phyloP scores from a whole-genome alignment of 1,140 invertebrate genomes.

The Pinna nobilis region DNA sequence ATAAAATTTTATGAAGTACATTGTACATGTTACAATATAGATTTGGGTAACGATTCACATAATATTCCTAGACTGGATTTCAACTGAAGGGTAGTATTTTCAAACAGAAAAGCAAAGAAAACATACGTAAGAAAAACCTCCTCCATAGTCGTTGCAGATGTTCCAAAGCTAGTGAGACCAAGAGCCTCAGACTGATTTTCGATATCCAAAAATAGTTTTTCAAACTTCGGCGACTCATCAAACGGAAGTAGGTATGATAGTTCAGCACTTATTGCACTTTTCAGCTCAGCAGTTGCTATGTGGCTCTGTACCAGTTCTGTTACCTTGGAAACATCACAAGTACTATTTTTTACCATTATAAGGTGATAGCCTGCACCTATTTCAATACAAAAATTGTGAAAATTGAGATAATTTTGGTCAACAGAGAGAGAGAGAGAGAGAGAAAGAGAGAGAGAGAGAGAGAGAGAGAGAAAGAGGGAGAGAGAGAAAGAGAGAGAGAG shows the following conservation, averaged over 20 bases:
- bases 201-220: conserved; percentile 79
- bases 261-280: conserved; percentile 68
- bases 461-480: too few relatives aligned
- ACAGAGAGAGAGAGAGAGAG: too few relatives aligned
- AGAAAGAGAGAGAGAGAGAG: too few relatives aligned
- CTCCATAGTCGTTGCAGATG: conserved; percentile 88
- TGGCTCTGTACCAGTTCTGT: conserved; percentile 46
- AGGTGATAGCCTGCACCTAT: conserved; percentile 68
- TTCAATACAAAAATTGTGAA: background rate
- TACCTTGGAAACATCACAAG: conserved; percentile 76
- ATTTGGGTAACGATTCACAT: too few relatives aligned
- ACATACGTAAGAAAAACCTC: conserved; percentile 89
- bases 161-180: conserved; percentile 84
- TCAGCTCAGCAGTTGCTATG: conserved; percentile 59
- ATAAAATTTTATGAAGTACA: too few relatives aligned
- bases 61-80: too few relatives aligned
- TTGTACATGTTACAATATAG: too few relatives aligned
- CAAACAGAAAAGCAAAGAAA: background rate
- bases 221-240: conserved; percentile 63
- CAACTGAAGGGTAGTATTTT: too few relatives aligned
- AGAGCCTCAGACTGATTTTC: conserved; percentile 79
- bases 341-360: conserved; percentile 60
- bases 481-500: too few relatives aligned
- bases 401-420: too few relatives aligned
- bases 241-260: conserved; percentile 69